phyloP scores from a whole-genome alignment of 2,113 vertebrate species.

The Lepisosteus oculatus region DNA sequence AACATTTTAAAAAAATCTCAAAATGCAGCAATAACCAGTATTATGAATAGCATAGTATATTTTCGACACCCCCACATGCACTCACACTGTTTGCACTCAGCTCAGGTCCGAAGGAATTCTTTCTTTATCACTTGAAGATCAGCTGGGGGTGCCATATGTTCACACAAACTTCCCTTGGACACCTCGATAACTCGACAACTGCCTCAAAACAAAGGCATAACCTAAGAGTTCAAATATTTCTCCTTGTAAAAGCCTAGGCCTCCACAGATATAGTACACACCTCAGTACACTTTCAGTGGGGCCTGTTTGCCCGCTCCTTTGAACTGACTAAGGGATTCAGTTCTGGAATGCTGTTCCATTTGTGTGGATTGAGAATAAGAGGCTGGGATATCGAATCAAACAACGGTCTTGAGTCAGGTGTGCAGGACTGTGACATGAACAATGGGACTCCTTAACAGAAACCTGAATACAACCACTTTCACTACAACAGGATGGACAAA shows the following conservation, averaged over 20 bases:
- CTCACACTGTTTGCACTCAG: no score
- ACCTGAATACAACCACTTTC: no score
- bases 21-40: no score
- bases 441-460: no score
- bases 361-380: no score
- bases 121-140: not conserved
- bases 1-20: no score
- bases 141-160: no score
- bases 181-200: not conserved
- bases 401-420: not conserved
- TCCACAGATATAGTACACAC: not conserved
- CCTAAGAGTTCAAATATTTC: not conserved
- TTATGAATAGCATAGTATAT: no score
- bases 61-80: no score
- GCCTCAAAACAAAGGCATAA: not conserved
- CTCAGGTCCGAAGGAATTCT: no score
- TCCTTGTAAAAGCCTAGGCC: not conserved
- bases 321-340: not conserved
- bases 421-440: not conserved
- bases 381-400: not conserved
- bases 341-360: not conserved
- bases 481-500: no score
- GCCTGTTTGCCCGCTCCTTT: not conserved
- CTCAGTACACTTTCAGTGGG: not conserved
- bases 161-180: not conserved